phyloP scores from a whole-genome alignment of 2,888 invertebrate species.

The Latheticus oryzae region DNA sequence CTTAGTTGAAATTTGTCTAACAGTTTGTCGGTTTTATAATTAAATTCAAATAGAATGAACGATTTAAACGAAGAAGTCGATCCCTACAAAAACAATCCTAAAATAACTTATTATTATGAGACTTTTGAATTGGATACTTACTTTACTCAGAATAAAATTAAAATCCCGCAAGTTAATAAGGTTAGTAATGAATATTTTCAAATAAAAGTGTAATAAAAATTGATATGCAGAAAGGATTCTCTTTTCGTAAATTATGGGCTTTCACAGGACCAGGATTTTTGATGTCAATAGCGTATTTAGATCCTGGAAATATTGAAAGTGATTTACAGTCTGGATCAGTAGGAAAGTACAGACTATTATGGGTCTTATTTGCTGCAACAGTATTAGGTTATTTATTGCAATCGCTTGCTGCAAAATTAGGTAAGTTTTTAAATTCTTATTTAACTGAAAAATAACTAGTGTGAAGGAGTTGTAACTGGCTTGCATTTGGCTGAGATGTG shows the following conservation, averaged over 20 bases:
- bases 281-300: slow-evolving; percentile 92
- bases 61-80: slow-evolving; percentile 7
- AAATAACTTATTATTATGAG: slow-evolving; percentile 50
- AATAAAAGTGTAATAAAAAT: slow-evolving; percentile 28
- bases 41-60: background rate
- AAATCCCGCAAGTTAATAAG: slow-evolving; percentile 69
- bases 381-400: slow-evolving; percentile 87
- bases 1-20: too few relatives aligned
- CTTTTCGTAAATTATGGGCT: slow-evolving; percentile 88
- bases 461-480: slow-evolving; percentile 76
- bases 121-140: slow-evolving; percentile 67
- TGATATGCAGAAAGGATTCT: slow-evolving; percentile 72
- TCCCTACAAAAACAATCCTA: background rate
- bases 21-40: background rate
- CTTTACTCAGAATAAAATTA: slow-evolving; percentile 71
- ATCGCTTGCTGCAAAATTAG: slow-evolving; percentile 71
- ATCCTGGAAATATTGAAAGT: slow-evolving; percentile 93
- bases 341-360: slow-evolving; percentile 84
- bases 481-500: slow-evolving; percentile 86
- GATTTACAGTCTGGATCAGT: slow-evolving; percentile 86
- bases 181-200: too few relatives aligned
- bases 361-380: slow-evolving; percentile 88
- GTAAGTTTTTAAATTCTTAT: too few relatives aligned
- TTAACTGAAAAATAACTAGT: too few relatives aligned
- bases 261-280: slow-evolving; percentile 93